Evolutionary conservation across 2,888 invertebrate species (phyloP).

Genomic region (Homarus gammarus): DNA sequence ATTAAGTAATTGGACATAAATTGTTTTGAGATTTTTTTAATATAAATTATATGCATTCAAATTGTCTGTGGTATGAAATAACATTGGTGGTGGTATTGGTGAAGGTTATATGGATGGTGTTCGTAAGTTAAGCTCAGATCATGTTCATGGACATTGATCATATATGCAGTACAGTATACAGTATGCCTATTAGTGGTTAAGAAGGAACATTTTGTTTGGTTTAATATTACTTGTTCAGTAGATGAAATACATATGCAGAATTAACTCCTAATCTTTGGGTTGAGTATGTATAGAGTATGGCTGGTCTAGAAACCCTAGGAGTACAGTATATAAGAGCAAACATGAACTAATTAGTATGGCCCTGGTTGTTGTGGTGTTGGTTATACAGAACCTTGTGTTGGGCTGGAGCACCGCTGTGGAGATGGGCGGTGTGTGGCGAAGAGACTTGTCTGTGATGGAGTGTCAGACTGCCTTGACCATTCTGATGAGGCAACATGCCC

Average conservation of each 20-base stretch:
- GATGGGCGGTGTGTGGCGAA: constrained; percentile 64
- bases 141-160: neutral
- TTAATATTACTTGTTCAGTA: neutral
- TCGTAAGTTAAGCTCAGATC: neutral
- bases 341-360: constrained; percentile 37
- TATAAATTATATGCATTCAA: too few relatives aligned
- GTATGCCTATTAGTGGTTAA: neutral
- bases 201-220: neutral
- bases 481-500: constrained; percentile 61
- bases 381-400: constrained; percentile 60
- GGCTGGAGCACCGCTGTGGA: constrained; percentile 64
- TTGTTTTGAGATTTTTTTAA: neutral
- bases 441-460: constrained; percentile 63
- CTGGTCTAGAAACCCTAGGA: neutral
- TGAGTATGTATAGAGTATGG: neutral
- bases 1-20: too few relatives aligned
- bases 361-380: constrained; percentile 26
- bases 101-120: neutral
- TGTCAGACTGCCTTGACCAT: constrained; percentile 56
- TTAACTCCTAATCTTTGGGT: neutral
- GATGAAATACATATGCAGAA: neutral
- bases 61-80: neutral
- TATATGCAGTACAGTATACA: too few relatives aligned
- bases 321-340: neutral
- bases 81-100: neutral